These are phyloP conservation scores for Alsophila aescularia DNA, from an alignment of 2,888 invertebrate genomes.

Conservation along the genomic window DNA sequence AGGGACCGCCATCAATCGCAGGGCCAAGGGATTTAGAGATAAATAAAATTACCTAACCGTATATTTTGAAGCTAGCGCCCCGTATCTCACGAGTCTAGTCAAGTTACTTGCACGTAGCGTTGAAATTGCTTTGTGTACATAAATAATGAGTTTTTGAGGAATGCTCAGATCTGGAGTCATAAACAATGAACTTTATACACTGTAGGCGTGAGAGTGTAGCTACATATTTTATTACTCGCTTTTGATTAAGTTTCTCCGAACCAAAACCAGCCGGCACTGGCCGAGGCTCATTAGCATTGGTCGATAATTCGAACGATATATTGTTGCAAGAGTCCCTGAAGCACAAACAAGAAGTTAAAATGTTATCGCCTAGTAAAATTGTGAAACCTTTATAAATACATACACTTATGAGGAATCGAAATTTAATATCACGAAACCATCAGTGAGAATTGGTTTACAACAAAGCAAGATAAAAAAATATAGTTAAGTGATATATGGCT, in stretches of 20 bases:
- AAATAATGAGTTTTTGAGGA: conserved; percentile 31
- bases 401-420: too few species aligned
- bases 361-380: too few species aligned
- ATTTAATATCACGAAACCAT: too few species aligned
- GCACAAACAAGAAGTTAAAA: too few species aligned
- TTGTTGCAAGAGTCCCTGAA: too few species aligned
- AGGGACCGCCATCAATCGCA: conserved; percentile 60
- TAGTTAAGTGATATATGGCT: too few species aligned
- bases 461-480: too few species aligned
- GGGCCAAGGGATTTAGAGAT: conserved; percentile 47
- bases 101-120: conserved; percentile 40
- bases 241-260: not conserved
- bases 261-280: not conserved
- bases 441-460: too few species aligned
- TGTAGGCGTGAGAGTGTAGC: not conserved
- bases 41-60: conserved; percentile 55
- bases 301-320: not conserved
- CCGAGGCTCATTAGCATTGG: not conserved
- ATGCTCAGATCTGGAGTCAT: conserved; percentile 22
- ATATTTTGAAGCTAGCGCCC: conserved; percentile 47
- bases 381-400: too few species aligned
- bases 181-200: conserved; percentile 19
- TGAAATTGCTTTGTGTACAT: conserved; percentile 37
- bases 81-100: conserved; percentile 43
- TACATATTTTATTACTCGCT: conserved; percentile 12